Evolutionary conservation across 1,140 invertebrate genomes (phyloP), one percentile per base, ranked within the genome.

Genomic region (Cherax destructor): DNA sequence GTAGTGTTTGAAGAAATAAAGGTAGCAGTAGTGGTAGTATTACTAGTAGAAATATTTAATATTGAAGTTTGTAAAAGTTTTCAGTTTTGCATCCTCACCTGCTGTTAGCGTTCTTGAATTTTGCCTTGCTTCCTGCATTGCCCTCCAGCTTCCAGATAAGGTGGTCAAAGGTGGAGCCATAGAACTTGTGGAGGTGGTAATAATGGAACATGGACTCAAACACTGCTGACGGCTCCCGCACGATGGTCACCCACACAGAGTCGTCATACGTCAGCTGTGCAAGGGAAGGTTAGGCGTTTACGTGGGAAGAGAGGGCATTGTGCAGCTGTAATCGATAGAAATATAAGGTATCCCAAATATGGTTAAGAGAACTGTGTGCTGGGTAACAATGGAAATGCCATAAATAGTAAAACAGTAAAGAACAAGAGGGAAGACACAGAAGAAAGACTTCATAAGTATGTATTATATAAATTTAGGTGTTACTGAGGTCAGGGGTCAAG

Each of bases 191-290:
- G 7, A 94, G 86, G 30, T 91, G 89, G 88, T 93, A 94, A 74
- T 94, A 94, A 18, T 91, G 89, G 80, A 89, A 94, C 84, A 94
- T 92, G 18, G 94, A 94, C 72, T 94, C 94, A 77, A 94, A 94
- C 13, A 94, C 91, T 9, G 92, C 80, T 2, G 93, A 90, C 11
- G 94, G 94, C 74, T 94, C 92, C 13, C 94, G 88, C 0, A 94
- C 69, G 49, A 94, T 93, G 80, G 94, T 94, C 18, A 94, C 92
- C 91, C 92, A 94, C 18, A 93, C 86, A 1, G 93, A 94, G 84
- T 94, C 89, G 11, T 91, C 83, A 52, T 79, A 91, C 11, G 88
- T 91, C 16, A 91, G 24, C 88, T 91, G 88, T 21, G 59, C 21
- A 9, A 10, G 24, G 13, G 30, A 65, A 65, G 5, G 4, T 56